phyloP scores from a whole-genome alignment of 2,888 invertebrate genomes.

The Cactoblastis cactorum region DNA sequence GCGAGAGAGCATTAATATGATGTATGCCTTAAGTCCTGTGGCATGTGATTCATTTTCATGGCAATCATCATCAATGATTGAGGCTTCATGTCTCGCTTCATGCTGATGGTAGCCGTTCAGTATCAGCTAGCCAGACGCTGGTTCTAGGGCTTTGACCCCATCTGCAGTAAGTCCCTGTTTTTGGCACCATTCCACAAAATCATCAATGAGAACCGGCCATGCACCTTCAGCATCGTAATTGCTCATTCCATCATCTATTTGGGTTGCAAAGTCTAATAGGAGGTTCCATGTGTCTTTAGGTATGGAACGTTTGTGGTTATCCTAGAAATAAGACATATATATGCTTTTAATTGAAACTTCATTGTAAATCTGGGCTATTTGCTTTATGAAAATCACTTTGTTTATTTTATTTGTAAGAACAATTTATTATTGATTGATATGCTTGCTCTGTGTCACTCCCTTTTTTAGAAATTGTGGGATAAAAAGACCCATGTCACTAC shows the following conservation, averaged over 20 bases:
- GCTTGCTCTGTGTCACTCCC: no score
- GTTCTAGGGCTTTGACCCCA: constrained; percentile 53
- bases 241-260: constrained; percentile 96
- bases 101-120: constrained; percentile 34
- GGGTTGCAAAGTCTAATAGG: constrained; percentile 95
- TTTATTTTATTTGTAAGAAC: no score
- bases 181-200: constrained; percentile 83
- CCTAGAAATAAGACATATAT: constrained; percentile 83
- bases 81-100: constrained; percentile 34
- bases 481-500: no score
- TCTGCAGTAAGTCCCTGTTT: constrained; percentile 73
- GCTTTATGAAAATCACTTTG: no score
- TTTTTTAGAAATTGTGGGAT: no score
- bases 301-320: constrained; percentile 97
- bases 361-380: no score
- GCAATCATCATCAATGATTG: constrained; percentile 24
- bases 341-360: no score
- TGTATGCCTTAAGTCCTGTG: constrained; percentile 28
- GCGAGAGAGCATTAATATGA: constrained; percentile 48
- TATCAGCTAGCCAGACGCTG: constrained; percentile 67
- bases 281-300: constrained; percentile 99
- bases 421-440: no score
- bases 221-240: constrained; percentile 99
- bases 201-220: constrained; percentile 98
- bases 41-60: constrained; percentile 19